A percentile compares a stretch with the other conserved stretches of the same genome.
Conservation (phyloP, 2,797 vertebrate genomes). For the Anolis apletophallus region DNA sequence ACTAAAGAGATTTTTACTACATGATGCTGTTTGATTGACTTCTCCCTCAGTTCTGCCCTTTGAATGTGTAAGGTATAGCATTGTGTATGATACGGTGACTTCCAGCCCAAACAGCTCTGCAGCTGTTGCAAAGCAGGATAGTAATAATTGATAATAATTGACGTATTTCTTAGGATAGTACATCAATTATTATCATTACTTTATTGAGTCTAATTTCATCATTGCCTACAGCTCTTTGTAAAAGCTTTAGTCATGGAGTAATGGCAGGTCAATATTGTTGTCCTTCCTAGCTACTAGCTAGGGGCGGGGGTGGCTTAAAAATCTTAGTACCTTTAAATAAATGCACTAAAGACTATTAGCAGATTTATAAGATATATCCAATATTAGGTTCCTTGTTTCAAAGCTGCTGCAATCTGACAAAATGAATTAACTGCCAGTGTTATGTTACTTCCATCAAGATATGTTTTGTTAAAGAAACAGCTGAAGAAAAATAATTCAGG, state of each 20-base stretch:
- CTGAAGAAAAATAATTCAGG: neutral
- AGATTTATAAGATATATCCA: conserved; percentile 23
- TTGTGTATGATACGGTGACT: no score
- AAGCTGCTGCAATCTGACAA: conserved; percentile 34
- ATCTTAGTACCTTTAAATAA: neutral
- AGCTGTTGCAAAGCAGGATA: no score
- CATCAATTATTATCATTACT: neutral
- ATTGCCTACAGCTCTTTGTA: neutral
- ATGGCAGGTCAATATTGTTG: conserved; percentile 1
- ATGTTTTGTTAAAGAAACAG: conserved; percentile 16
- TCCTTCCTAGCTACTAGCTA: conserved; percentile 26
- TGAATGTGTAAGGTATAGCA: no score
- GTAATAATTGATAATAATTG: no score
- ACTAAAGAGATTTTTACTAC: no score
- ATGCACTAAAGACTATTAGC: conserved; percentile 24
- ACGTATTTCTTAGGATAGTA: neutral
- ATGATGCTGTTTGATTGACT: no score
- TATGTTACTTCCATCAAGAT: conserved; percentile 38
- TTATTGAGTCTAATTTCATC: conserved; percentile 10
- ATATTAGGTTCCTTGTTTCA: conserved; percentile 31
- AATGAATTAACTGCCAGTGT: conserved; percentile 15
- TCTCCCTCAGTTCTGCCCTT: no score
- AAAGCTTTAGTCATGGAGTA: conserved; percentile 28
- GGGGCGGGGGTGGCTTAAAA: neutral
- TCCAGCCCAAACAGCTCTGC: no score